These are phyloP conservation scores for Trichechus manatus DNA, from an alignment of 2,113 vertebrate genomes.

Conservation along the genomic window DNA sequence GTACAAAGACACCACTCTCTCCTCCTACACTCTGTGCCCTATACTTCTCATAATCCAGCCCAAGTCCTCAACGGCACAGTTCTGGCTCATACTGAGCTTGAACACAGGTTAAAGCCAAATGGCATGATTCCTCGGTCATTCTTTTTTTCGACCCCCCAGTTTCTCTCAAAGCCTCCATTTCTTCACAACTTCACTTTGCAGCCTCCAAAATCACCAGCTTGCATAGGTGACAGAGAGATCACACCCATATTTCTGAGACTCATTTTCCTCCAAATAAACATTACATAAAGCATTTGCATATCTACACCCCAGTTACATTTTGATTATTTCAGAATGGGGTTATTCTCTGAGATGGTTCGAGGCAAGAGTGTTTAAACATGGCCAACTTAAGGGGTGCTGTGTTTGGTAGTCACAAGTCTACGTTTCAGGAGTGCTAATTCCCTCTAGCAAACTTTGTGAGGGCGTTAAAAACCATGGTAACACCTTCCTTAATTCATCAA, in stretches of 20 bases:
- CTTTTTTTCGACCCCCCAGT: background rate
- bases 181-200: constrained; percentile 41
- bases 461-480: background rate
- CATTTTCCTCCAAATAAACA: constrained; percentile 69
- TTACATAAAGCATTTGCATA: constrained; percentile 62
- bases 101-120: background rate
- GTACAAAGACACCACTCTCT: background rate
- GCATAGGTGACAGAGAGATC: constrained; percentile 59
- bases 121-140: background rate
- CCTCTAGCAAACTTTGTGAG: background rate
- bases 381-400: background rate
- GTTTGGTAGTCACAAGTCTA: background rate
- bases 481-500: background rate
- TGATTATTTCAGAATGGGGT: constrained; percentile 52
- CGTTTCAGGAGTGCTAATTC: background rate
- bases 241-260: constrained; percentile 55
- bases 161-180: background rate
- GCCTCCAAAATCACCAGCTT: background rate
- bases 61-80: background rate
- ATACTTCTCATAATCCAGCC: background rate
- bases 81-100: background rate
- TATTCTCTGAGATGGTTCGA: background rate
- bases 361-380: background rate
- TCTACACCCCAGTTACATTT: constrained; percentile 72
- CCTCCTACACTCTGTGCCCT: background rate